phyloP scores from a whole-genome alignment of 1,140 invertebrate species.

The Drosophila bipectinata region DNA sequence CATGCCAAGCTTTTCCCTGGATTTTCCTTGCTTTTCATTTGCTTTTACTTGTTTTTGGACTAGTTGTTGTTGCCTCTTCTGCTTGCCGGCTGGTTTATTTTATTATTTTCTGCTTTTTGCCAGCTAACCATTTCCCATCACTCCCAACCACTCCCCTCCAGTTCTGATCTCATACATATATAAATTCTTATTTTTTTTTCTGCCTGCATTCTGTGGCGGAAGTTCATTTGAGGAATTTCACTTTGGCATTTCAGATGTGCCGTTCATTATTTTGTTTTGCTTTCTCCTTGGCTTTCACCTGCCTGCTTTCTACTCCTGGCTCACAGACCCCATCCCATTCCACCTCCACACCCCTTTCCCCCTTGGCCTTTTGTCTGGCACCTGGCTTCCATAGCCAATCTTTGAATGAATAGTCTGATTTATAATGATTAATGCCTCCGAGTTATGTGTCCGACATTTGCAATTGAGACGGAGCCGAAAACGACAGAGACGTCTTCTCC shows the following conservation, averaged over 20 bases:
- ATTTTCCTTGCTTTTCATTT: slow-evolving; percentile 35
- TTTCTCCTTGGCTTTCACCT: slow-evolving; percentile 37
- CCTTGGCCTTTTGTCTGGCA: slow-evolving; percentile 24
- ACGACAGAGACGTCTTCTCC: background rate
- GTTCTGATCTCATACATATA: too few species aligned
- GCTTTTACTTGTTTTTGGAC: slow-evolving; percentile 27
- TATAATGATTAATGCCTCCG: slow-evolving; percentile 76
- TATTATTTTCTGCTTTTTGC: slow-evolving; percentile 36
- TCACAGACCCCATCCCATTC: background rate
- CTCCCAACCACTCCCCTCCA: background rate
- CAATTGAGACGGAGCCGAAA: slow-evolving; percentile 43
- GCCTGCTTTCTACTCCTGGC: background rate
- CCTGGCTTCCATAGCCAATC: slow-evolving; percentile 49
- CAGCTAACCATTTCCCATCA: slow-evolving; percentile 2
- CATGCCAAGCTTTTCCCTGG: slow-evolving; percentile 6
- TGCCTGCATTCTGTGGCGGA: slow-evolving; percentile 65
- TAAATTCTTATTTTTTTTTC: background rate
- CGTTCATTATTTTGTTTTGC: slow-evolving; percentile 52
- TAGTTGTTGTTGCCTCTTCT: slow-evolving; percentile 14
- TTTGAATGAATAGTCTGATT: slow-evolving; percentile 73
- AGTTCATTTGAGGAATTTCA: slow-evolving; percentile 69
- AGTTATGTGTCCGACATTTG: slow-evolving; percentile 59
- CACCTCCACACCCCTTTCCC: slow-evolving; percentile 1
- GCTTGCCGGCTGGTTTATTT: slow-evolving; percentile 34
- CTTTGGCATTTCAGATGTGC: slow-evolving; percentile 64